A percentile compares a stretch with the other conserved stretches of the same genome.
Conservation (phyloP, 2,888 invertebrate genomes). For the Lucinisca nassula region DNA sequence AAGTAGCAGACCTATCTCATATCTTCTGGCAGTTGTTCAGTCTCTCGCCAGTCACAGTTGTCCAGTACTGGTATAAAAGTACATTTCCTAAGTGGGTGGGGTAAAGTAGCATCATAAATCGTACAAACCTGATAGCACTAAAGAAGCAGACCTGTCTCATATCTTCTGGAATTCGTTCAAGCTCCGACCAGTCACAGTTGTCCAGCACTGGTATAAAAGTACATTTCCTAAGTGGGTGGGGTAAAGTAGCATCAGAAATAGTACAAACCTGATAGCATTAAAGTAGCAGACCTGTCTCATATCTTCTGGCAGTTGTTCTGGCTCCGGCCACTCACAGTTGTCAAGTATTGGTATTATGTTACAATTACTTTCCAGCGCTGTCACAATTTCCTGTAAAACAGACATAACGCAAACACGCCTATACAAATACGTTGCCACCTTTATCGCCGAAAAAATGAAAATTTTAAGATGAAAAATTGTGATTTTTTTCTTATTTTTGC, state of each 20-base stretch:
- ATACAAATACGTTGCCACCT: too few relatives aligned
- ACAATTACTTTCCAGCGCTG: conserved; percentile 97
- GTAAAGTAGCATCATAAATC: too few relatives aligned
- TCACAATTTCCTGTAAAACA: conserved; percentile 95
- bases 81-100: too few relatives aligned
- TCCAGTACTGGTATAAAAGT: conserved; percentile 99
- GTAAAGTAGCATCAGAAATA: background rate
- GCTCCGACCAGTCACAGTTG: conserved; percentile 98
- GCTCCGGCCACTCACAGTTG: conserved; percentile 98
- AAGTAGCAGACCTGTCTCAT: conserved; percentile 96
- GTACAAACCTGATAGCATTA: conserved; percentile 94
- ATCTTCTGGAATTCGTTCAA: conserved; percentile 92
- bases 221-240: too few relatives aligned
- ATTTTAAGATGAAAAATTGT: too few relatives aligned
- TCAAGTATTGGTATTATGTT: conserved; percentile 99
- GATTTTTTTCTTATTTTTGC: too few relatives aligned
- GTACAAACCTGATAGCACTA: conserved; percentile 96
- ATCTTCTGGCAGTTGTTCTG: conserved; percentile 92
- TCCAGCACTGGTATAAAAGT: conserved; percentile 99
- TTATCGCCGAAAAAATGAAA: too few relatives aligned
- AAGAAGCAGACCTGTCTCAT: conserved; percentile 96
- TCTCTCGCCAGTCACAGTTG: too few relatives aligned
- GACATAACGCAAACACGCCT: too few relatives aligned
- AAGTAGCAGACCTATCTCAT: too few relatives aligned
- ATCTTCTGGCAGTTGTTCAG: too few relatives aligned